These are phyloP conservation scores for Tangara arthus DNA, from an alignment of 2,797 vertebrate species.

Conservation along the genomic window DNA sequence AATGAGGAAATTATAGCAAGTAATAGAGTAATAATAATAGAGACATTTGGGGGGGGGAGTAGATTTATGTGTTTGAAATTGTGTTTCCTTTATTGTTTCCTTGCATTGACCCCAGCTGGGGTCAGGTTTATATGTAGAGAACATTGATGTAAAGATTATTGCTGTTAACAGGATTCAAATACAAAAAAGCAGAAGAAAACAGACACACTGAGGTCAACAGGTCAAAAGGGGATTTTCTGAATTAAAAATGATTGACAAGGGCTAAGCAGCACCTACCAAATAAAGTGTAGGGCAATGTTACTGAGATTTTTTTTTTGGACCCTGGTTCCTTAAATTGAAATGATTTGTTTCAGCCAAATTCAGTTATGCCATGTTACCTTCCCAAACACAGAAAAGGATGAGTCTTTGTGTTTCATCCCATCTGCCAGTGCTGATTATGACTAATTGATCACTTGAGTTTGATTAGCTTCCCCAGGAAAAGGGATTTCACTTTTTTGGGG, in stretches of 20 bases:
- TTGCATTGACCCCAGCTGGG: background rate
- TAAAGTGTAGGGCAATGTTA: background rate
- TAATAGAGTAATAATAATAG: background rate
- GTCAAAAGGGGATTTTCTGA: background rate
- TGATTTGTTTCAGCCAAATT: background rate
- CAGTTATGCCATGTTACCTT: background rate
- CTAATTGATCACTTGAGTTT: rapidly evolving
- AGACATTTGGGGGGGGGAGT: background rate
- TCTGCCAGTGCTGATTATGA: background rate
- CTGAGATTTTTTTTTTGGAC: background rate
- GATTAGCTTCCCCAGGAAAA: background rate
- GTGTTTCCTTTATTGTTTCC: background rate
- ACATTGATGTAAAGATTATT: background rate
- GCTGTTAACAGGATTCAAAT: background rate
- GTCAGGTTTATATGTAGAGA: background rate
- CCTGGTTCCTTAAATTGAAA: background rate
- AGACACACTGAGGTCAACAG: background rate
- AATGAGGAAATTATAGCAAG: background rate
- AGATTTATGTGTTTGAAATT: background rate
- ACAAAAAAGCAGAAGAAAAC: background rate
- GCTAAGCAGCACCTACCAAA: background rate
- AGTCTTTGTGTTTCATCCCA: background rate
- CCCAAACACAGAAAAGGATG: background rate
- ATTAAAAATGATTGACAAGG: background rate
- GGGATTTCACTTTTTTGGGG: background rate